A percentile compares a stretch with the other conserved stretches of the same genome.
Evolutionary conservation across 2,113 vertebrate species (phyloP).

Genomic region (Limnothrissa miodon): DNA sequence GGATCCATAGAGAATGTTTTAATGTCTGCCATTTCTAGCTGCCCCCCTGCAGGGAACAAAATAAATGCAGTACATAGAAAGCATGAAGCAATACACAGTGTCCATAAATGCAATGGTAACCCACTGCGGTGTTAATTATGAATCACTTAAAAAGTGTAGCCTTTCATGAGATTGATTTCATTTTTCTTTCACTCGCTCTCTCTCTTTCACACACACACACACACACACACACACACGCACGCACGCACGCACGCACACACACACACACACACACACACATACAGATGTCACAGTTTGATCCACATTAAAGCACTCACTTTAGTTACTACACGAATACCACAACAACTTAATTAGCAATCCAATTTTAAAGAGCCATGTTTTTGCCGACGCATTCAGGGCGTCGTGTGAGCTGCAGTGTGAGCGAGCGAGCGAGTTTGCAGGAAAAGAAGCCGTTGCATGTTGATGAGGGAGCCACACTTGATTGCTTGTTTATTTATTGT

Average conservation of each 20-base stretch:
- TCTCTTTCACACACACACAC: neutral
- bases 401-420: neutral
- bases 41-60: neutral
- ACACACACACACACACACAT: neutral
- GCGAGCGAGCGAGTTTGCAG: neutral
- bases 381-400: neutral
- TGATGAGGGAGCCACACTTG: neutral
- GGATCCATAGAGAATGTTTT: too few species aligned
- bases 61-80: neutral
- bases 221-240: neutral
- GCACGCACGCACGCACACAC: neutral
- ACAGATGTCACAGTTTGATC: neutral
- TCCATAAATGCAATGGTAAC: neutral
- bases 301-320: neutral
- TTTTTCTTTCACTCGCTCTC: neutral
- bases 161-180: neutral
- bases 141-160: neutral
- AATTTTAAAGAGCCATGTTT: neutral
- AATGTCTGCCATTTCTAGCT: too few species aligned
- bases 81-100: neutral
- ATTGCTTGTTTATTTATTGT: neutral
- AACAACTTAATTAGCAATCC: slow-evolving; percentile 7
- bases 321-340: neutral
- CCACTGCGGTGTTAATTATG: neutral
- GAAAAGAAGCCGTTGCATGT: neutral